Conservation (phyloP, 2,113 vertebrate genomes). For the Nanorana parkeri region DNA sequence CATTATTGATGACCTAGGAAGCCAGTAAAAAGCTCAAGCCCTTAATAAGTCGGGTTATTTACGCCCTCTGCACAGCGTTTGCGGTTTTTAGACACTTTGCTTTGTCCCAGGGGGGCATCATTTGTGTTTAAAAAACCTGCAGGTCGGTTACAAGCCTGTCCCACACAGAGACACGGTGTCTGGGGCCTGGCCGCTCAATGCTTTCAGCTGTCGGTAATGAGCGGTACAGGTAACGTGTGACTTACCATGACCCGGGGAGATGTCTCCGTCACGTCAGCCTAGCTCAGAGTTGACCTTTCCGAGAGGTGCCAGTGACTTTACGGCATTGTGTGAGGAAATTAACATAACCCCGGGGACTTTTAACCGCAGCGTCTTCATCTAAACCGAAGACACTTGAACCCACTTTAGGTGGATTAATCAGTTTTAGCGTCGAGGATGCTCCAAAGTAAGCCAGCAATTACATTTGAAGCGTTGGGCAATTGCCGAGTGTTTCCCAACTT, state of each 20-base stretch:
- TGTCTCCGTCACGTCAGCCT: constrained; percentile 10
- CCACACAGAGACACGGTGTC: constrained; percentile 54
- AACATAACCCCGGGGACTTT: constrained; percentile 50
- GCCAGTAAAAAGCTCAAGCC: constrained; percentile 58
- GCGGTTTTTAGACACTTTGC: constrained; percentile 37
- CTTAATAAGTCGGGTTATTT: constrained; percentile 61
- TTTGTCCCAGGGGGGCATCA: constrained; percentile 58
- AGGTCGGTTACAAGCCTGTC: constrained; percentile 65
- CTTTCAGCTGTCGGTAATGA: constrained; percentile 60
- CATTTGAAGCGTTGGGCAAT: too few relatives aligned
- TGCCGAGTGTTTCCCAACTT: too few relatives aligned
- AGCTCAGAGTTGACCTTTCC: constrained; percentile 56
- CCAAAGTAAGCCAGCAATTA: too few relatives aligned
- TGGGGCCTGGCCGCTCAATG: constrained; percentile 55
- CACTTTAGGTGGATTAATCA: constrained; percentile 67
- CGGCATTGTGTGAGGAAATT: not conserved
- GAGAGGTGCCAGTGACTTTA: constrained; percentile 19
- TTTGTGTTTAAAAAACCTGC: constrained; percentile 59
- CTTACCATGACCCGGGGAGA: constrained; percentile 52
- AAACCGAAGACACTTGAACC: constrained; percentile 60
- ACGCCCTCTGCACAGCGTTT: constrained; percentile 10
- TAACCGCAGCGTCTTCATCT: constrained; percentile 50
- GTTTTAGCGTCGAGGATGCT: constrained; percentile 8
- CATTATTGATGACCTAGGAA: constrained; percentile 67
- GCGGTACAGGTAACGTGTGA: constrained; percentile 50